Evolutionary conservation across 2,797 vertebrate species (phyloP).

Genomic region (Vireo griseus): DNA sequence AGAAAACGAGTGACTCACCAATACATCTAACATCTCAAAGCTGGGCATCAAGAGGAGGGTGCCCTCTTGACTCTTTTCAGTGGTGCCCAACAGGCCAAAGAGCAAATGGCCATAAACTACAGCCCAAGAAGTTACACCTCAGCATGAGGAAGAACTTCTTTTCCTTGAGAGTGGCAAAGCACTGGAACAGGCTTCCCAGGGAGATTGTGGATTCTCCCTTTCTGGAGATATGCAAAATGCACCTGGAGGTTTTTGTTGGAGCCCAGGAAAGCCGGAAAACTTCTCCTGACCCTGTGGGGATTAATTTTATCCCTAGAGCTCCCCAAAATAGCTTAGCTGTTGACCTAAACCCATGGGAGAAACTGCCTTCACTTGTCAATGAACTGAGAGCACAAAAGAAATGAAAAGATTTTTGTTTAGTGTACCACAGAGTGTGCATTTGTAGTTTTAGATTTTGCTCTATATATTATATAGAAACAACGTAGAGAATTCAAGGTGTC

Average conservation of each 20-base stretch:
- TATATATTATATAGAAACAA: too few species aligned
- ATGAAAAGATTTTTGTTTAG: too few species aligned
- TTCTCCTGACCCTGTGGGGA: too few species aligned
- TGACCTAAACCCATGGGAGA: too few species aligned
- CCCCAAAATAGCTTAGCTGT: too few species aligned
- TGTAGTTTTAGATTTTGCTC: too few species aligned
- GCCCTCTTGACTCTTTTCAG: background rate
- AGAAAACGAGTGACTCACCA: background rate
- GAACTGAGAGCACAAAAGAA: too few species aligned
- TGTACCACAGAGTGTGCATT: too few species aligned
- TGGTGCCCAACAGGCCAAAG: background rate
- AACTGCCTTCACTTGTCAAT: too few species aligned
- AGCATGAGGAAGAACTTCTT: background rate
- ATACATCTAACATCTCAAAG: background rate
- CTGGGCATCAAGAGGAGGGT: rapidly evolving
- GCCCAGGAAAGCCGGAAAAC: too few species aligned
- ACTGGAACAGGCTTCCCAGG: background rate
- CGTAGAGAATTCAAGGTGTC: too few species aligned
- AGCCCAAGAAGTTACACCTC: background rate
- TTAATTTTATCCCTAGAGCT: too few species aligned
- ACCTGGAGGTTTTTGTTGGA: rapidly evolving
- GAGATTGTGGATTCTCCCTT: background rate
- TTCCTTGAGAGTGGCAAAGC: background rate
- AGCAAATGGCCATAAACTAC: background rate
- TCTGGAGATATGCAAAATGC: background rate